Evolutionary conservation across 2,113 vertebrate species (phyloP).

Genomic region (Platanista minor): DNA sequence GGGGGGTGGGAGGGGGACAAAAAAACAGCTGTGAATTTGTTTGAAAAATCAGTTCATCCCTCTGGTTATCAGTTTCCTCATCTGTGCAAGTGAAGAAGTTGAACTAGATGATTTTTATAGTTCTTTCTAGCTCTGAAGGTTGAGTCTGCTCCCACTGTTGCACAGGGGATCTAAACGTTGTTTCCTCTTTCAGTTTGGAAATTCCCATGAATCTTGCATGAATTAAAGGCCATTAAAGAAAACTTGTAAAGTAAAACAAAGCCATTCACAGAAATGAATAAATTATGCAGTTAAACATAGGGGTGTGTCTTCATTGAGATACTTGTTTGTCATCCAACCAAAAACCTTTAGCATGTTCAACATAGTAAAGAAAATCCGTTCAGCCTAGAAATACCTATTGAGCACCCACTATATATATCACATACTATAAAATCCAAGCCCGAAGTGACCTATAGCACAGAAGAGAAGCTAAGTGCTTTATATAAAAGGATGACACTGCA

Average conservation of each 20-base stretch:
- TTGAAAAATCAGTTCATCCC: background rate
- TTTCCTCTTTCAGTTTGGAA: background rate
- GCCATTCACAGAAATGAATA: background rate
- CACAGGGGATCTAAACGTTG: background rate
- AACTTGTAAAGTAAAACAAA: background rate
- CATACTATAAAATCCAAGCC: background rate
- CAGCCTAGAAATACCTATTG: background rate
- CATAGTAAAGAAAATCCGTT: background rate
- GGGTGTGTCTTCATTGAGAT: background rate
- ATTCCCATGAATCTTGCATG: background rate
- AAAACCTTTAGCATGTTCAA: background rate
- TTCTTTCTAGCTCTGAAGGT: background rate
- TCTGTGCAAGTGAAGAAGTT: background rate
- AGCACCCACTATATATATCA: background rate
- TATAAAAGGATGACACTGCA: background rate
- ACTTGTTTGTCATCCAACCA: background rate
- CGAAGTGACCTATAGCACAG: background rate
- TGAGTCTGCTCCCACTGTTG: background rate
- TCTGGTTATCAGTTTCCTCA: background rate
- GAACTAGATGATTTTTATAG: background rate
- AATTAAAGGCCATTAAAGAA: background rate
- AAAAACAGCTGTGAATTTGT: background rate
- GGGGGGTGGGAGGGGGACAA: too few relatives aligned
- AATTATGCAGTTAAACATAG: background rate
- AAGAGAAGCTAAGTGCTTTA: background rate